Conservation (phyloP, 2,113 vertebrate species). For the Atrichornis clamosus region DNA sequence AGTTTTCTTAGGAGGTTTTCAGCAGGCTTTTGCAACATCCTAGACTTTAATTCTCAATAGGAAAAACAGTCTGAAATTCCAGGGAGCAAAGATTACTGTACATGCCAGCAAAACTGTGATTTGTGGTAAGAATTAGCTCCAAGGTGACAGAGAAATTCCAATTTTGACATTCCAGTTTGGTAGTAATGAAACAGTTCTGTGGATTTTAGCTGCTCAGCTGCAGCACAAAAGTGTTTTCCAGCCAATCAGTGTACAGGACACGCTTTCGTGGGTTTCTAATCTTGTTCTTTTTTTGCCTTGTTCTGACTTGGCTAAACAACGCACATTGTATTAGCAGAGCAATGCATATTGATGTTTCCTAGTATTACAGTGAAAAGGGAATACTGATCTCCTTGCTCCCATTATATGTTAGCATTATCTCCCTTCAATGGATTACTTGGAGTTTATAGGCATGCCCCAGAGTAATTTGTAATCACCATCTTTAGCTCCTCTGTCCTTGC, state of each 20-base stretch:
- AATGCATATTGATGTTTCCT: conserved; percentile 43
- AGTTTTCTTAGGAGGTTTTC: neutral
- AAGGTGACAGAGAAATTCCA: neutral
- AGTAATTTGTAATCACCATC: conserved; percentile 32
- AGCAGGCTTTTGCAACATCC: neutral
- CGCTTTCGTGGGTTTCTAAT: conserved; percentile 46
- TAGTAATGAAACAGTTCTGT: neutral
- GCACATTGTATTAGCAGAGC: conserved; percentile 11
- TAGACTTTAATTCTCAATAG: neutral
- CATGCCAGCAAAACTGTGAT: neutral
- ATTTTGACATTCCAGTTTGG: neutral
- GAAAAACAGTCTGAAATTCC: neutral
- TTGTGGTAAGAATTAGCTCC: neutral
- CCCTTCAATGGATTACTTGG: conserved; percentile 40
- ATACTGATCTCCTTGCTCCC: conserved; percentile 26
- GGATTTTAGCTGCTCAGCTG: neutral
- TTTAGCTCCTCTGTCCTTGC: conserved; percentile 21
- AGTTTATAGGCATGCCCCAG: neutral
- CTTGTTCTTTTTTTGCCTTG: conserved; percentile 34
- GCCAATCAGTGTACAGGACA: neutral
- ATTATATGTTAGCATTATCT: conserved; percentile 23
- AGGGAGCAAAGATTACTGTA: neutral
- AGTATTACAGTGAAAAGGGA: conserved; percentile 30
- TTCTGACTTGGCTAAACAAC: conserved; percentile 50
- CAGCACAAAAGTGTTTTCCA: conserved; percentile 6